Evolutionary conservation across 2,888 invertebrate species (phyloP).

Genomic region (Ecdyonurus torrentis): DNA sequence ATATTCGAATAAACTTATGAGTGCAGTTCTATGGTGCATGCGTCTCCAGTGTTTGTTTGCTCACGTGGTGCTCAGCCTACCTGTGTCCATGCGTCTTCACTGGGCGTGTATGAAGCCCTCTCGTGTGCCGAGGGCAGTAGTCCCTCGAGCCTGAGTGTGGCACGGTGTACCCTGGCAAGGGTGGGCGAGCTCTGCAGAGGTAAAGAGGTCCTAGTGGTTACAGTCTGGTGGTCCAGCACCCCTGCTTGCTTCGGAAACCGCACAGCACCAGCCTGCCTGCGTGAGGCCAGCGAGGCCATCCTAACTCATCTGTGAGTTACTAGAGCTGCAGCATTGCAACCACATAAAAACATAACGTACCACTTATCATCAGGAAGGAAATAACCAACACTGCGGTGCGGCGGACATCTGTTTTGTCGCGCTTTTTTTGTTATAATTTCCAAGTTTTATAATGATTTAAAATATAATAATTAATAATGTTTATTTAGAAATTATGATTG

Average conservation of each 20-base stretch:
- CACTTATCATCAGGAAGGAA: not conserved
- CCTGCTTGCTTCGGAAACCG: not conserved
- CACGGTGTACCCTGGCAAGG: not conserved
- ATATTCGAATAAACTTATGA: too few species aligned
- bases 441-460: too few species aligned
- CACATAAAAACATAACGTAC: not conserved
- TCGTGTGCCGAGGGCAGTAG: not conserved
- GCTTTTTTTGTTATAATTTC: too few species aligned
- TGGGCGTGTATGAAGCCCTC: not conserved
- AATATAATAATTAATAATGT: too few species aligned
- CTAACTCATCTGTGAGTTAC: not conserved
- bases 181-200: not conserved
- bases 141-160: not conserved
- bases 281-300: not conserved
- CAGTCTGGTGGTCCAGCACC: not conserved
- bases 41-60: too few species aligned
- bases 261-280: not conserved
- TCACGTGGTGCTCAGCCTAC: too few species aligned
- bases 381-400: not conserved
- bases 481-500: too few species aligned
- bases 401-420: too few species aligned
- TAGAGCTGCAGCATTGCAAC: not conserved
- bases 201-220: too few species aligned
- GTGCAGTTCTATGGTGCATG: too few species aligned
- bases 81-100: not conserved